Evolutionary conservation across 2,888 invertebrate genomes (phyloP).

Genomic region (Lepidocyrtinus sp.): DNA sequence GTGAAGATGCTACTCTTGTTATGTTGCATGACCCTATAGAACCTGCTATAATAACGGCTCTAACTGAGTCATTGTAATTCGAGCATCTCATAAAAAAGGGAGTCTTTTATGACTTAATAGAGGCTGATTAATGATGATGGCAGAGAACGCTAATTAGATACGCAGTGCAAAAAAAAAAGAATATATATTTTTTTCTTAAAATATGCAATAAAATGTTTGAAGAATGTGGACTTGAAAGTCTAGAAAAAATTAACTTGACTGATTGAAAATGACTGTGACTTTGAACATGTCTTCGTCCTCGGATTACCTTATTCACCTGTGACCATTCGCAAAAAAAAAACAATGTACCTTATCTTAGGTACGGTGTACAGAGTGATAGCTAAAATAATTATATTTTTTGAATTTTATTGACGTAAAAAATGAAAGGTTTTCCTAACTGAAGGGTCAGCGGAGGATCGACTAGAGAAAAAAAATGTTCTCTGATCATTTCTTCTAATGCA

Average conservation of each 20-base stretch:
- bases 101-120: slow-evolving; percentile 36
- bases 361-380: too few species aligned
- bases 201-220: slow-evolving; percentile 2
- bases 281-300: slow-evolving; percentile 6
- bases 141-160: slow-evolving; percentile 13
- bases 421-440: slow-evolving; percentile 25
- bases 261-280: slow-evolving; percentile 13
- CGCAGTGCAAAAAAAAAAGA: neutral
- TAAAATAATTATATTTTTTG: slow-evolving; percentile 10
- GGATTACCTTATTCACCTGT: neutral
- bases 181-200: neutral
- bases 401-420: slow-evolving; percentile 10
- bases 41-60: too few species aligned
- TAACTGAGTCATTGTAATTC: too few species aligned
- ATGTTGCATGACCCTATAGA: too few species aligned
- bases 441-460: slow-evolving; percentile 1
- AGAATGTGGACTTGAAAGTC: slow-evolving; percentile 5
- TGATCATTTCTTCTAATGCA: slow-evolving; percentile 5
- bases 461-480: too few species aligned
- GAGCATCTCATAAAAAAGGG: neutral
- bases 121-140: slow-evolving; percentile 19
- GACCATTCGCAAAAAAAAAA: neutral
- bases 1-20: too few species aligned
- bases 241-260: neutral
- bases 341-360: neutral